phyloP scores from a whole-genome alignment of 2,888 invertebrate species.

The Epistrophe eligans region DNA sequence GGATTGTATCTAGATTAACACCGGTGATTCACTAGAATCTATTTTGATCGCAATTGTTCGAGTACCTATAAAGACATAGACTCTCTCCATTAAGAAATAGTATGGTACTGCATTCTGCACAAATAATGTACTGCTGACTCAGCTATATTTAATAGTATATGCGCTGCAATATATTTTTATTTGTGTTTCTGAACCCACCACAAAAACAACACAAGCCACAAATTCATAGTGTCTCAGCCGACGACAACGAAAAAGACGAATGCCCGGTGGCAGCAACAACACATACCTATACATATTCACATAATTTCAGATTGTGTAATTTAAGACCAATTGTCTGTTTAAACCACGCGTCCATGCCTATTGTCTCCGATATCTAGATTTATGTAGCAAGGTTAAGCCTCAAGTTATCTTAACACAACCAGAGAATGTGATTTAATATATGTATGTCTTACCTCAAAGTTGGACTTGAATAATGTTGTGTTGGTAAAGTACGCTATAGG shows the following conservation, averaged over 20 bases:
- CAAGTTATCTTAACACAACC: conserved; percentile 46
- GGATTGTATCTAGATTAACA: conserved; percentile 49
- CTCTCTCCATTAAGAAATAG: conserved; percentile 25
- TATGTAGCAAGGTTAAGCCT: conserved; percentile 75
- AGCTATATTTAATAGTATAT: conserved; percentile 22
- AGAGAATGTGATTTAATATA: conserved; percentile 32
- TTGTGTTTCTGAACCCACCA: conserved; percentile 30
- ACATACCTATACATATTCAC: conserved; percentile 16
- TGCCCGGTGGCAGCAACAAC: background rate
- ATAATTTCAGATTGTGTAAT: conserved; percentile 66
- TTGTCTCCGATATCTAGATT: conserved; percentile 74
- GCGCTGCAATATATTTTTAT: conserved; percentile 16
- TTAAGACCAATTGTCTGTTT: conserved; percentile 72
- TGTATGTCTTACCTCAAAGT: conserved; percentile 49
- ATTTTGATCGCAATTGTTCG: conserved; percentile 43
- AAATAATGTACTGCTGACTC: conserved; percentile 48
- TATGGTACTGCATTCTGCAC: conserved; percentile 31
- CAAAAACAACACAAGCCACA: conserved; percentile 38
- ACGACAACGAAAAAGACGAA: background rate
- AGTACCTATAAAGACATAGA: conserved; percentile 4
- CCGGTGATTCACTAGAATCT: conserved; percentile 66
- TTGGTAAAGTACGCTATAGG: conserved; percentile 18
- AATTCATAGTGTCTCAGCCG: conserved; percentile 56
- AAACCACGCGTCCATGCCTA: conserved; percentile 69
- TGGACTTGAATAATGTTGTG: conserved; percentile 67